These are phyloP conservation scores for Drosophila ercepeae DNA, from an alignment of 1,140 invertebrate genomes.

Conservation along the genomic window DNA sequence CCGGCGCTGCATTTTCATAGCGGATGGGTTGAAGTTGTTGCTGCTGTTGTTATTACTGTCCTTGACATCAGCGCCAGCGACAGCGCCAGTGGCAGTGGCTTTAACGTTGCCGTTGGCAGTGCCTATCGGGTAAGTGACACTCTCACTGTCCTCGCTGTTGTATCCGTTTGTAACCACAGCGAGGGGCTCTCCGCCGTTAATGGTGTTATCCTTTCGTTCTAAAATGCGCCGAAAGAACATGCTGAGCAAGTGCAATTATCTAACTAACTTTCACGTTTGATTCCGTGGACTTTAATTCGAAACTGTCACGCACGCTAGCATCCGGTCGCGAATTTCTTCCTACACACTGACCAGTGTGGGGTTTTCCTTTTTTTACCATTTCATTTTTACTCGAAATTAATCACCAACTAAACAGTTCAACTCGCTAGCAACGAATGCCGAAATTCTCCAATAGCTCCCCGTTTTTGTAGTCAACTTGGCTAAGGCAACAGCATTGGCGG, in stretches of 20 bases:
- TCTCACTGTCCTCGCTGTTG: conserved; percentile 42
- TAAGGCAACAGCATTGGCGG: background rate
- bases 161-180: conserved; percentile 7
- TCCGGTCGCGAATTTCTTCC: conserved; percentile 39
- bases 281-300: conserved; percentile 61
- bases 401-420: conserved; percentile 31
- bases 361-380: conserved; percentile 7
- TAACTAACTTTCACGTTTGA: conserved; percentile 30
- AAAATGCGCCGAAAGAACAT: conserved; percentile 80
- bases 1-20: conserved; percentile 50
- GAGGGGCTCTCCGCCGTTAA: conserved; percentile 4
- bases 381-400: conserved; percentile 3
- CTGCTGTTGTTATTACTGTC: conserved; percentile 52
- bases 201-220: conserved; percentile 53
- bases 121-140: conserved; percentile 32
- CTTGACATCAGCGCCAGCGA: conserved; percentile 31
- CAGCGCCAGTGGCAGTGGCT: background rate
- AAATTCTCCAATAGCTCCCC: conserved; percentile 1
- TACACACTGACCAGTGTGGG: conserved; percentile 2
- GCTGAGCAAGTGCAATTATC: conserved; percentile 41
- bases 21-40: background rate
- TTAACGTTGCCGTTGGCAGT: too few relatives aligned
- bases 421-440: conserved; percentile 65
- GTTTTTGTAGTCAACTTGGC: conserved; percentile 53
- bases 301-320: conserved; percentile 68